These are phyloP conservation scores for Siderastrea radians DNA, from an alignment of 92 coral and sea anemone species.

Conservation along the genomic window DNA sequence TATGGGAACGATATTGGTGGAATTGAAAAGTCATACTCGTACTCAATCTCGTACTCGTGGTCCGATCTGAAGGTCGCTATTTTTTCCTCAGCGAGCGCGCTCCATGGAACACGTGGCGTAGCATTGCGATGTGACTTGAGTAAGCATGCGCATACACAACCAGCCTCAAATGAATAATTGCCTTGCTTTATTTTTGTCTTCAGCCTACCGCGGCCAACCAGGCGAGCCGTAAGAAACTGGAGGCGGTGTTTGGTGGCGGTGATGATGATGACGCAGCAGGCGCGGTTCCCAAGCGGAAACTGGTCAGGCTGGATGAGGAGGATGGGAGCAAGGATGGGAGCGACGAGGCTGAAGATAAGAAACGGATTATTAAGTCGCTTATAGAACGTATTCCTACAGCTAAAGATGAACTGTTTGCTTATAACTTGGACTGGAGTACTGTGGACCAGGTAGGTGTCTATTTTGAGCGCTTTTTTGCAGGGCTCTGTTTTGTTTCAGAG, in stretches of 20 bases:
- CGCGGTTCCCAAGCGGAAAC: constrained; percentile 76
- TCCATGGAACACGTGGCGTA: no score
- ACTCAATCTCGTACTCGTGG: no score
- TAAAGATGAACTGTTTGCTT: constrained; percentile 97
- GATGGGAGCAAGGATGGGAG: constrained; percentile 78
- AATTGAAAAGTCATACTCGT: no score
- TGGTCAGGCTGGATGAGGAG: constrained; percentile 92
- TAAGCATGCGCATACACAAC: no score
- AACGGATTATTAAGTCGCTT: constrained; percentile 94
- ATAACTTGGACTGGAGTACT: constrained; percentile 93
- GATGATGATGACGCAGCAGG: constrained; percentile 83
- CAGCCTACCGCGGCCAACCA: constrained; percentile 80
- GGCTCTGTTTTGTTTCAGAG: constrained; percentile 17
- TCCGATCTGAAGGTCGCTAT: no score
- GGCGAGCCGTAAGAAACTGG: constrained; percentile 89
- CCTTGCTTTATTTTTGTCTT: neutral
- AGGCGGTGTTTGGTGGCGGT: constrained; percentile 87
- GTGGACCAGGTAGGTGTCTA: constrained; percentile 92
- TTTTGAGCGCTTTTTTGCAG: neutral
- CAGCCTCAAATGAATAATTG: neutral
- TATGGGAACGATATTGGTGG: no score
- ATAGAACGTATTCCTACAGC: constrained; percentile 99
- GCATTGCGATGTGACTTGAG: no score
- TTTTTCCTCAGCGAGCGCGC: no score
- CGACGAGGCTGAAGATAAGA: constrained; percentile 94